Base-by-base conservation (phyloP, 2,888 invertebrate species). In the Drosophila differens region DNA sequence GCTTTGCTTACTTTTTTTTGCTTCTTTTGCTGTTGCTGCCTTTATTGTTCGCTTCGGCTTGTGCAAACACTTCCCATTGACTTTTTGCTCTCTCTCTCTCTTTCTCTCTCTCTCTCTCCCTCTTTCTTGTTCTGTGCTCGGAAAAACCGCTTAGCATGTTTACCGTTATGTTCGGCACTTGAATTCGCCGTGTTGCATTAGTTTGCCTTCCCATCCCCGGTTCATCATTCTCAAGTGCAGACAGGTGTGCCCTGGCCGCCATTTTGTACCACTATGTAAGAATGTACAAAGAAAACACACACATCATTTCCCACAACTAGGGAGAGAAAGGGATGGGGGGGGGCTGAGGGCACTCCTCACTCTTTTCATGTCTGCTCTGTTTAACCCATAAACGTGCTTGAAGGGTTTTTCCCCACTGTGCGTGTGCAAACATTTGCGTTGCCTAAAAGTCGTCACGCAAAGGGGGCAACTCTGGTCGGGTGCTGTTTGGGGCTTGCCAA, bases 141-240 rank as follows among this genome's bases (percentile, higher is more conserved):
- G 53, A 52, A 85, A 81, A 86, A 88, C 82, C 89, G 85, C 89
- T 85, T 85, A 85, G 82, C 85, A 85, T 85, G 85, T 85, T 85
- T 89, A 82, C 85, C 84, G 89, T 85, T 81, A 82, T 89, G 86
- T 85, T 84, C 85, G 82, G 73, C 82, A 83, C 85, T 85, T 83
- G 85, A 88, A 88, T 85, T 85, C 84, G 86, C 89, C 84, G 84
- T 86, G 84, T 86, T 86, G 89, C 89, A 88, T 85, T 85, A 88
- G 89, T 84, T 85, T 76, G 72, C 78, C 72, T 68, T 49, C 61
- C 57, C 39, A 51, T 53, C 33, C 64, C 30, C 72, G 79, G 79
- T 85, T 85, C 81, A 74, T 77, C 77, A 66, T 74, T 86, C 80
- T 65, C 71, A 80, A 85, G 80, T 82, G 86, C 84, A 69, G 64